Base-by-base conservation (phyloP, 1,140 invertebrate species). In the Scylla paramamosain region DNA sequence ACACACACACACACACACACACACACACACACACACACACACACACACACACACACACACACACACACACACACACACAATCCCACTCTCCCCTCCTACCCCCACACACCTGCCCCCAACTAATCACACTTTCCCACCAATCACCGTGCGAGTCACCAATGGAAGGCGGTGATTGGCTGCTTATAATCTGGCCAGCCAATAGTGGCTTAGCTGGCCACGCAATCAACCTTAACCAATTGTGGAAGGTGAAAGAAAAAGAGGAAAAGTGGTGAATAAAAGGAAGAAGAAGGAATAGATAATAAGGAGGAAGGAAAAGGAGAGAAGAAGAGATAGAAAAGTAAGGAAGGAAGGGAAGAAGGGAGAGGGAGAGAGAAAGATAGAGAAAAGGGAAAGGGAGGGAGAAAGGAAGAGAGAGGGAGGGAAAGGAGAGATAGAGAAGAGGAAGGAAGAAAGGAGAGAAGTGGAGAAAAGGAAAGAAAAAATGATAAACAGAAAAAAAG, bases 41-140 rank as follows among this genome's bases (percentile, higher is more conserved):
- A 28, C 83, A 86, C 83, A 86, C 83, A 86, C 83, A 86, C 83
- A 86, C n/a, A 86, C 83, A 86, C n/a, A 86, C 83, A 86, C 83
- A 86, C 83, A 86, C 83, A 86, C 83, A 86, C 83, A 86, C 83
- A 86, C 83, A 28, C 83, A 86, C 83, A 84, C 25, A 84, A n/a
- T n/a, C n/a, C n/a, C n/a, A n/a, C 28, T 7, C 28, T 82, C 7
- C 20, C 7, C 77, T 82, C 28, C 77, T 82, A 12, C 59, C 59
- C 59, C 10, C 10, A 77, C 10, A 77, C 10, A 77, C 59, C 59
- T 12, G 59, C n/a, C n/a, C n/a, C n/a, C n/a, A n/a, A n/a, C n/a
- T 39, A 39, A 39, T 39, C 39, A 39, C 39, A 39, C 39, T 39
- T 39, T 39, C 39, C 1, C 39, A 39, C 39, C 39, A 39, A 39